These are phyloP conservation scores for Sesia apiformis DNA, from an alignment of 2,888 invertebrate genomes.

Conservation along the genomic window DNA sequence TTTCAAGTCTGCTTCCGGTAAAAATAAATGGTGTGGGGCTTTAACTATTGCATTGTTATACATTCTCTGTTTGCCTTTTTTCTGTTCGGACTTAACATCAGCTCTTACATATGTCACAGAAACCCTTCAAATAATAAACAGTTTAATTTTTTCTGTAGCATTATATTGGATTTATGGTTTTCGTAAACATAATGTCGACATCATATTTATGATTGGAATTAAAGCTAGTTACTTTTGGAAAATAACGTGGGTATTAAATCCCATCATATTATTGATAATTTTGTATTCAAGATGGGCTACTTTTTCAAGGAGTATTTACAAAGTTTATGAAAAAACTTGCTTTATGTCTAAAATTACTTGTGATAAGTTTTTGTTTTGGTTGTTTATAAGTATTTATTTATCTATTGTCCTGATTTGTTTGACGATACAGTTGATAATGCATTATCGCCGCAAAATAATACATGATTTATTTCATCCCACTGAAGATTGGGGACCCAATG, in stretches of 20 bases:
- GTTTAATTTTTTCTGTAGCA: slow-evolving; percentile 41
- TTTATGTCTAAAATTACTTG: slow-evolving; percentile 12
- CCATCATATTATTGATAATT: slow-evolving; percentile 28
- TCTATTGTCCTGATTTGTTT: slow-evolving; percentile 30
- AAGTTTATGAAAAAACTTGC: slow-evolving; percentile 24
- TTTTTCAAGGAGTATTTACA: slow-evolving; percentile 16
- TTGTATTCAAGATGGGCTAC: slow-evolving; percentile 23
- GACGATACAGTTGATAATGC: slow-evolving; percentile 24
- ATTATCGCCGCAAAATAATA: slow-evolving; percentile 17
- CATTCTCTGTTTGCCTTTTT: slow-evolving; percentile 39
- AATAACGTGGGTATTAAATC: slow-evolving; percentile 43
- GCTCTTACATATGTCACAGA: slow-evolving; percentile 36
- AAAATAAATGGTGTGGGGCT: slow-evolving; percentile 24
- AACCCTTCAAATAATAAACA: slow-evolving; percentile 41
- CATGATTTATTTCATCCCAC: slow-evolving; percentile 25
- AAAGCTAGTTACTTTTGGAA: slow-evolving; percentile 56
- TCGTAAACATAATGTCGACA: slow-evolving; percentile 49
- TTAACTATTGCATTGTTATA: slow-evolving; percentile 24
- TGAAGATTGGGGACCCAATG: slow-evolving; percentile 50
- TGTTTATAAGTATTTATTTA: slow-evolving; percentile 29
- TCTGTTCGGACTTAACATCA: slow-evolving; percentile 46
- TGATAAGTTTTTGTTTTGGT: slow-evolving; percentile 30
- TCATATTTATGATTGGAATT: slow-evolving; percentile 62
- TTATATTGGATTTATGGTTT: slow-evolving; percentile 59
- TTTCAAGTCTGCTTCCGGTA: slow-evolving; percentile 17